Evolutionary conservation across 2,113 vertebrate genomes (phyloP).

Genomic region (Percina caprodes): DNA sequence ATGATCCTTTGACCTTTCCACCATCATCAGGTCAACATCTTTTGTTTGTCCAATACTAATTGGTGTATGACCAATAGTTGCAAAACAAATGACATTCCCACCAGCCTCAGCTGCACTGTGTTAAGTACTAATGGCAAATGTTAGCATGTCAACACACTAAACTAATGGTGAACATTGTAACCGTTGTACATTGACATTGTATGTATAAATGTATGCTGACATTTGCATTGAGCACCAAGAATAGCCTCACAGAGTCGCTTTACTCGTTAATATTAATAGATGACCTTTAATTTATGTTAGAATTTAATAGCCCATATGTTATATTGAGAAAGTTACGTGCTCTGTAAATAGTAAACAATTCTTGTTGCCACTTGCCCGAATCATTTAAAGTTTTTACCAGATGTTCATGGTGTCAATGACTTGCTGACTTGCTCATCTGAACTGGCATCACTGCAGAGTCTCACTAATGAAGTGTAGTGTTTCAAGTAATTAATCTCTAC

Average conservation of each 20-base stretch:
- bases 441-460: slow-evolving; percentile 20
- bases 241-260: not conserved
- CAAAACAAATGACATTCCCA: not conserved
- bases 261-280: not conserved
- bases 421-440: slow-evolving; percentile 32
- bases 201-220: not conserved
- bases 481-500: slow-evolving; percentile 62
- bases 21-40: too few relatives aligned
- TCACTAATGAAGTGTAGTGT: slow-evolving; percentile 43
- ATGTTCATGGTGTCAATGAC: slow-evolving; percentile 31
- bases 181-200: not conserved
- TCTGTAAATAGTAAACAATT: slow-evolving; percentile 25
- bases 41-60: too few relatives aligned
- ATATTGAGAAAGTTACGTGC: not conserved
- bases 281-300: not conserved
- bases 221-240: not conserved
- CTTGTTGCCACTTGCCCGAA: slow-evolving; percentile 7
- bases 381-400: slow-evolving; percentile 37
- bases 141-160: not conserved
- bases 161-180: not conserved
- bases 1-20: too few relatives aligned
- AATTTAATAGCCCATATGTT: not conserved
- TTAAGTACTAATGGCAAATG: not conserved
- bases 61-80: too few relatives aligned
- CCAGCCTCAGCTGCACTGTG: not conserved